Base-by-base conservation (phyloP, 1,140 invertebrate species). In the Macrocentrus cingulum region DNA sequence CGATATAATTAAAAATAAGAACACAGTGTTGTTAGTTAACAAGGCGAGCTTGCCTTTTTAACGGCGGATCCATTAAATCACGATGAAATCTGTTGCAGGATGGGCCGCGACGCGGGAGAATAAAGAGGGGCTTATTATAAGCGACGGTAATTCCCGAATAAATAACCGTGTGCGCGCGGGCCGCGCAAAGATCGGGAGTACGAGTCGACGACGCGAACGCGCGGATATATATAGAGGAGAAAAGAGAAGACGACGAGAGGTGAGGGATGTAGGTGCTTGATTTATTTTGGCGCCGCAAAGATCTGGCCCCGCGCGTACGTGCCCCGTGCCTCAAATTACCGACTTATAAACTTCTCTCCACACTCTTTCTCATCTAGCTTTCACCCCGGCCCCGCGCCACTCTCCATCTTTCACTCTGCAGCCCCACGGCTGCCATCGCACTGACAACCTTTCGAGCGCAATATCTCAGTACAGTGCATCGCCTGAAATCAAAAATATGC, bases 41-140 rank as follows among this genome's bases (percentile, higher is more conserved):
- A 25, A 34, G 5, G 25, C 15, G 4, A n/a, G 3, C 20, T 29
- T 6, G 18, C 25, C 6, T 48, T 20, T 20, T 48, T n/a, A 15
- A 41, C 11, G 11, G 67, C 66, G 67, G 70, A 64, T 75, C 74
- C 75, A 77, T 77, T 79, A 77, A 79, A 77, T 79, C 75, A 77
- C 73, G 65, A 65, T 68, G 65, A 75, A 77, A 79, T 79, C 76
- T 77, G 74, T 77, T 77, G 72, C 68, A 64, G 65, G 56, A 45
- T 29, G 32, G 52, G 41, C 39, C 65, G 66, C 65, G 55, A 69
- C 64, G 67, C 62, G 49, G 46, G 68, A 70, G 75, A 79, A 79
- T 76, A 78, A 78, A 79, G 76, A 76, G 75, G 74, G 68, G 76
- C 75, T 79, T 79, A 78, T 79, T 74, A 79, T 78, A 79, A 78